Percentiles rank a stretch among this genome's conserved stretches.
Evolutionary conservation across 2,113 vertebrate species (phyloP).

Genomic region (Dicentrarchus labrax): DNA sequence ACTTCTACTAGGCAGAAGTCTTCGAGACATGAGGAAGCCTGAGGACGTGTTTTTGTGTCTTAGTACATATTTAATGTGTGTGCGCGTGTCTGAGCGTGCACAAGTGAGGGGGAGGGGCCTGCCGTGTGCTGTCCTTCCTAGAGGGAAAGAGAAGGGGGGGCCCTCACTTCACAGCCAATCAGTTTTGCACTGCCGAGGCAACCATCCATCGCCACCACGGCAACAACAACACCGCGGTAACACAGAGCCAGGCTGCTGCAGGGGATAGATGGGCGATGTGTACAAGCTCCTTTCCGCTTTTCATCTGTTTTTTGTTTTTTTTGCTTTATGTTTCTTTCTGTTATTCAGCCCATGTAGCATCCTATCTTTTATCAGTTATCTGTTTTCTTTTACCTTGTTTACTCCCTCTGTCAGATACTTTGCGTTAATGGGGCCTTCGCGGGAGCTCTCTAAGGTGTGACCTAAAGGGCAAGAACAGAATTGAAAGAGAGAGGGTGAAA

Average conservation of each 20-base stretch:
- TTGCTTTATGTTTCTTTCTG: conserved; percentile 11
- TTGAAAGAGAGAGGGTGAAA: conserved; percentile 59
- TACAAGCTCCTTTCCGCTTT: conserved; percentile 48
- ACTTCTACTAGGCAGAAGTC: background rate
- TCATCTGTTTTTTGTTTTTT: conserved; percentile 38
- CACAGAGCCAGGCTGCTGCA: conserved; percentile 60
- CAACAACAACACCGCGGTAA: conserved; percentile 68
- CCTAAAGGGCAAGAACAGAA: conserved; percentile 71
- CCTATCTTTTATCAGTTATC: conserved; percentile 55
- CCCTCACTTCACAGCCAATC: conserved; percentile 72
- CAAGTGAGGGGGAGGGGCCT: conserved; percentile 37
- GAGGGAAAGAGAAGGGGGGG: conserved; percentile 55
- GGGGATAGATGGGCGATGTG: conserved; percentile 46
- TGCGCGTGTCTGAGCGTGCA: background rate
- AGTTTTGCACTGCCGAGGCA: conserved; percentile 61
- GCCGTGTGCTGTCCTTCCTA: conserved; percentile 64
- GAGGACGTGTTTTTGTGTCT: conserved; percentile 23
- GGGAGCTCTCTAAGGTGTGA: conserved; percentile 71
- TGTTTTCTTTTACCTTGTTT: conserved; percentile 45
- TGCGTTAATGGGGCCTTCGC: conserved; percentile 67
- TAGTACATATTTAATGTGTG: conserved; percentile 48
- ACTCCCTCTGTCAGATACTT: conserved; percentile 62
- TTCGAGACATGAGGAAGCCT: conserved; percentile 9
- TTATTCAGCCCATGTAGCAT: conserved; percentile 31
- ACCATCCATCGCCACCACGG: conserved; percentile 72